Percentiles rank a stretch among this genome's conserved stretches.
Conservation (phyloP, 2,797 vertebrate genomes). For the Myotis daubentonii region DNA sequence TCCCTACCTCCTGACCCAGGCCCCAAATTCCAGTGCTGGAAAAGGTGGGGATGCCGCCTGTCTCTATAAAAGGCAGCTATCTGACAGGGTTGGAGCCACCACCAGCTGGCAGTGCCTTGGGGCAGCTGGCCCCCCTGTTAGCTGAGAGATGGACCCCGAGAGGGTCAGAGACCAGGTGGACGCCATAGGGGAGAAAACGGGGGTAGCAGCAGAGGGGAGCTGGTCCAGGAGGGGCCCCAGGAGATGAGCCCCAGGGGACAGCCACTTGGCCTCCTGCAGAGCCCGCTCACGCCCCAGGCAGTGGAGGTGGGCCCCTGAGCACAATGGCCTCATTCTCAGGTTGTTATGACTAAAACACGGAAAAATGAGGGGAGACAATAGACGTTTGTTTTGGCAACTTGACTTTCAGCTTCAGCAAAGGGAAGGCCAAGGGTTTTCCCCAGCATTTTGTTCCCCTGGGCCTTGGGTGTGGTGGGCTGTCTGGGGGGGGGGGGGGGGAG, state of each 20-base stretch:
- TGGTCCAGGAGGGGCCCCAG: fast-evolving
- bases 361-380: constrained; percentile 68
- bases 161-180: fast-evolving
- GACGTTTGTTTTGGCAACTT: constrained; percentile 79
- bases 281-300: too few relatives aligned
- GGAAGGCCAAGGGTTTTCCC: not conserved
- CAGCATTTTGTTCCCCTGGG: not conserved
- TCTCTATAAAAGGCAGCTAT: not conserved
- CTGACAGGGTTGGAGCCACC: not conserved
- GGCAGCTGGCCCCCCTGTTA: too few relatives aligned
- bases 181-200: fast-evolving
- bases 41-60: fast-evolving
- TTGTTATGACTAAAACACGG: constrained; percentile 76
- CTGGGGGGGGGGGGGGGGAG: too few relatives aligned
- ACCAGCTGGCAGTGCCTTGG: fast-evolving
- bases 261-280: not conserved
- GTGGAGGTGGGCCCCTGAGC: not conserved
- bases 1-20: not conserved
- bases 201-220: fast-evolving
- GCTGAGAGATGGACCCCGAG: not conserved
- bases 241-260: not conserved
- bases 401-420: constrained; percentile 52
- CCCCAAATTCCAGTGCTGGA: not conserved
- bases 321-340: constrained; percentile 68
- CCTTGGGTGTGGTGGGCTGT: not conserved